phyloP scores from a whole-genome alignment of 2,113 vertebrate genomes.

The Recurvirostra avosetta region DNA sequence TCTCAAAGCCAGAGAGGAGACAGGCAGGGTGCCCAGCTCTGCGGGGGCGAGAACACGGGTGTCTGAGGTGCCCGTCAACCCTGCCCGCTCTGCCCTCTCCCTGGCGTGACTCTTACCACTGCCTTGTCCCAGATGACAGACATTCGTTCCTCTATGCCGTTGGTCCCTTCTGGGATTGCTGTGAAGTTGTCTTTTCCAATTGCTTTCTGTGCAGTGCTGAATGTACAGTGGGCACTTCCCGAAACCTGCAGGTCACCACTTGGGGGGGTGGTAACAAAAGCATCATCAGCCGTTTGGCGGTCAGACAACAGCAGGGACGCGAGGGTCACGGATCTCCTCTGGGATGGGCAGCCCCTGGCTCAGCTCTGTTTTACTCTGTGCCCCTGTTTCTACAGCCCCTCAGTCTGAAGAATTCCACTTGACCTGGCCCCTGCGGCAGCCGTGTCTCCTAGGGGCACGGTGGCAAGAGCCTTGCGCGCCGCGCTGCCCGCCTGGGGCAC shows the following conservation, averaged over 20 bases:
- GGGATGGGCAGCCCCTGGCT: fast-evolving
- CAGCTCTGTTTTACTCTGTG: background rate
- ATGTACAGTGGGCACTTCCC: constrained; percentile 94
- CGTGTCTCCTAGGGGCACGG: fast-evolving
- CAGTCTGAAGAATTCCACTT: background rate
- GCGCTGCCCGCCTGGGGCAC: background rate
- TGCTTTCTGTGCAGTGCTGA: constrained; percentile 96
- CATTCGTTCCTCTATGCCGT: constrained; percentile 95
- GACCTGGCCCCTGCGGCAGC: background rate
- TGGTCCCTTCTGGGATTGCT: constrained; percentile 93
- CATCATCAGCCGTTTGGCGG: background rate
- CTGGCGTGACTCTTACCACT: constrained; percentile 80
- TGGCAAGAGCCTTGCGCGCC: background rate
- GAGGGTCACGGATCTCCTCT: background rate
- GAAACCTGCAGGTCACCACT: constrained; percentile 94
- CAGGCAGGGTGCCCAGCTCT: background rate
- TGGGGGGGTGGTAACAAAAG: constrained; percentile 17
- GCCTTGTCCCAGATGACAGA: constrained; percentile 97
- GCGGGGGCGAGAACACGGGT: fast-evolving
- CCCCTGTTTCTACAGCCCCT: background rate
- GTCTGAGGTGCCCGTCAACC: background rate
- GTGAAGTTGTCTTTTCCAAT: constrained; percentile 99
- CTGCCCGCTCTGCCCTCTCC: background rate
- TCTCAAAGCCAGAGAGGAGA: background rate
- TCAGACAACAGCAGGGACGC: background rate